phyloP scores from a whole-genome alignment of 2,113 vertebrate species.

The Pseudonaja textilis region DNA sequence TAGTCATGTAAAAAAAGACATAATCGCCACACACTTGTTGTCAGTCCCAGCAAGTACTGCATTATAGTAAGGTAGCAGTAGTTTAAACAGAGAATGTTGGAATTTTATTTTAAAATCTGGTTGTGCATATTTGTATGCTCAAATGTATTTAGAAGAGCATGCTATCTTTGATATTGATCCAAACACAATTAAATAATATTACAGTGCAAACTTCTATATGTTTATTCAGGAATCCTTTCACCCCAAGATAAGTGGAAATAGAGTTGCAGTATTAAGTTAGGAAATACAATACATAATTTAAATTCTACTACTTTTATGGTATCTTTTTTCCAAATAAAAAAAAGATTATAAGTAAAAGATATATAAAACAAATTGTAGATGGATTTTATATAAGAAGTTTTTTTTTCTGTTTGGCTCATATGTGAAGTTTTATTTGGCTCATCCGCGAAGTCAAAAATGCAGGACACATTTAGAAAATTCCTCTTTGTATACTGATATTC shows the following conservation, averaged over 20 bases:
- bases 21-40: not conserved
- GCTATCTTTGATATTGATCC: not conserved
- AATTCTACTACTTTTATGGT: not conserved
- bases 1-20: not conserved
- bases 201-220: not conserved
- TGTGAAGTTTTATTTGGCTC: not conserved
- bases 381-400: not conserved
- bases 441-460: not conserved
- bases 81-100: not conserved
- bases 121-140: not conserved
- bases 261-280: not conserved
- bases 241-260: not conserved
- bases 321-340: not conserved
- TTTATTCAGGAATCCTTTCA: not conserved
- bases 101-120: not conserved
- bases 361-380: not conserved
- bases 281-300: not conserved
- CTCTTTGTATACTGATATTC: not conserved
- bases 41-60: not conserved
- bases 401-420: not conserved
- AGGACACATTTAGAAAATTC: not conserved
- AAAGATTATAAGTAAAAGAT: not conserved
- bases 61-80: not conserved
- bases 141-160: not conserved
- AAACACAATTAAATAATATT: not conserved